phyloP scores from a whole-genome alignment of 2,113 vertebrate species.

The Syngnathus floridae region DNA sequence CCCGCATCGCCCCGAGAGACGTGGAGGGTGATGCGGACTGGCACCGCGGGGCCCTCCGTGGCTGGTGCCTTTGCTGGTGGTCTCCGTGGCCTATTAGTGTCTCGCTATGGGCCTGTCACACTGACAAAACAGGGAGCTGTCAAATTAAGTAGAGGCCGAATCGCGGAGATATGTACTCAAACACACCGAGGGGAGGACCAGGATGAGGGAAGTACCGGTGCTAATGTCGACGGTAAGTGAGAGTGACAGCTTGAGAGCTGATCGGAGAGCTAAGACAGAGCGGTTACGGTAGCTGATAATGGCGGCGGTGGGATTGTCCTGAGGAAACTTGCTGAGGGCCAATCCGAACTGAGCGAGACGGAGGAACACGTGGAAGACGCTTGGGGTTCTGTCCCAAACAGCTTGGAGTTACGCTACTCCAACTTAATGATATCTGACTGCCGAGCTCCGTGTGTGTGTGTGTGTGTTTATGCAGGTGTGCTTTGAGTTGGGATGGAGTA shows the following conservation, averaged over 20 bases:
- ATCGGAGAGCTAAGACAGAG: conserved; percentile 47
- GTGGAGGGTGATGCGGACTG: conserved; percentile 67
- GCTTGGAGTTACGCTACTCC: conserved; percentile 55
- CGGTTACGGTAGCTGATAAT: conserved; percentile 46
- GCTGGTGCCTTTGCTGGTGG: conserved; percentile 72
- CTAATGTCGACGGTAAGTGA: conserved; percentile 94
- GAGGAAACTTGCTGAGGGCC: conserved; percentile 69
- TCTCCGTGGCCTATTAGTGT: conserved; percentile 74
- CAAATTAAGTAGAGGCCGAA: conserved; percentile 75
- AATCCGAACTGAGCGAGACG: conserved; percentile 54
- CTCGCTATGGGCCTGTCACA: conserved; percentile 78
- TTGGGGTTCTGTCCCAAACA: conserved; percentile 63
- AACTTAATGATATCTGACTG: conserved; percentile 54
- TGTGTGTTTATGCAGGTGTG: conserved; percentile 17
- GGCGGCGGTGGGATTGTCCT: conserved; percentile 58
- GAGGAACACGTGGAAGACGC: conserved; percentile 53
- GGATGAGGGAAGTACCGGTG: conserved; percentile 74
- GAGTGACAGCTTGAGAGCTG: conserved; percentile 85
- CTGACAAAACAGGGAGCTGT: conserved; percentile 77
- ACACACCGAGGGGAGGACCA: conserved; percentile 56
- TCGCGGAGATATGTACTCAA: conserved; percentile 77
- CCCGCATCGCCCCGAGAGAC: conserved; percentile 62
- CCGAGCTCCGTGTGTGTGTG: conserved; percentile 33
- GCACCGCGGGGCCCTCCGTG: conserved; percentile 65
- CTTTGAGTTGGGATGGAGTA: neutral